Conservation (phyloP, 2,888 invertebrate genomes). For the Xanthorhoe spadicearia region DNA sequence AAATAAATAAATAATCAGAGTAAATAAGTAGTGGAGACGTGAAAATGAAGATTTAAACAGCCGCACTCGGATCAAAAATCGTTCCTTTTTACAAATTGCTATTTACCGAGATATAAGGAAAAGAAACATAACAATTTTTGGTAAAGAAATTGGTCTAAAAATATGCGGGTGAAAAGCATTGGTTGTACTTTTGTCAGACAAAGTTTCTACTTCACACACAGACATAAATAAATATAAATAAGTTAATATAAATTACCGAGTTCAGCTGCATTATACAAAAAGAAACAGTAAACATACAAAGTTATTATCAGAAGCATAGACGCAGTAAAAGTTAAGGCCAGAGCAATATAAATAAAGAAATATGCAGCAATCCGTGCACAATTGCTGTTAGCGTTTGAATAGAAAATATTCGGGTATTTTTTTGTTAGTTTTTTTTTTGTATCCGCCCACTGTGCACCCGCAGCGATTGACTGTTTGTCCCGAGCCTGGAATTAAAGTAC, state of each 20-base stretch:
- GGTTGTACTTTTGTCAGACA: not conserved
- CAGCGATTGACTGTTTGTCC: constrained; percentile 48
- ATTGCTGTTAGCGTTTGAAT: constrained; percentile 34
- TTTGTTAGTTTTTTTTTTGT: constrained; percentile 39
- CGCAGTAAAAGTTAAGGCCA: constrained; percentile 15
- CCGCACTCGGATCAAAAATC: no score
- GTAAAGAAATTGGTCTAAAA: no score
- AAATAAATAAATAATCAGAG: no score
- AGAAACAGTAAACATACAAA: constrained; percentile 3
- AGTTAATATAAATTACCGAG: not conserved
- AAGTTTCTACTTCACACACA: not conserved
- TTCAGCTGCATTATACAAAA: not conserved
- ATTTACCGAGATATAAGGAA: no score
- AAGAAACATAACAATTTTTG: no score
- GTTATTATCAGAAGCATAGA: constrained; percentile 2
- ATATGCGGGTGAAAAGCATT: not conserved
- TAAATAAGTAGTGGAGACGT: no score
- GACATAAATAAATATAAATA: not conserved
- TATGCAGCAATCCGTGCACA: constrained; percentile 20
- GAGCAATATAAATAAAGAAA: constrained; percentile 21
- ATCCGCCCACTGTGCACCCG: constrained; percentile 38
- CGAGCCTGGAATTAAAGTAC: constrained; percentile 44
- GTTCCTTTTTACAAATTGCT: no score
- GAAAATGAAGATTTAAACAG: no score
- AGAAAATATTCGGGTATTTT: constrained; percentile 38